A percentile compares a stretch with the other conserved stretches of the same genome.
phyloP scores from a whole-genome alignment of 2,113 vertebrate genomes.

The Grallaria varia region DNA sequence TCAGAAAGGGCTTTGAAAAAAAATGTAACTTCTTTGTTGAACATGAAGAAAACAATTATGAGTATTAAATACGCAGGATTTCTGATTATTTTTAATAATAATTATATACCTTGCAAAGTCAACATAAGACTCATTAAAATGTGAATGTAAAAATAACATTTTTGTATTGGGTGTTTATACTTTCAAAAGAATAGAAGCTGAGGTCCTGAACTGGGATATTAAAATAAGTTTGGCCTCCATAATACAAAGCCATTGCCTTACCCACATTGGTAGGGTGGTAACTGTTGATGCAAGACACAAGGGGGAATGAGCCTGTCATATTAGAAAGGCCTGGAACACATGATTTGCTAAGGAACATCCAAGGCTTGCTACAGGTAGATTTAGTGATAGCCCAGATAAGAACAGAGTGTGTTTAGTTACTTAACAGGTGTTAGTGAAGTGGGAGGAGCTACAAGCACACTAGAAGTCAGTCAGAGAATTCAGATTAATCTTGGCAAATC shows the following conservation, averaged over 20 bases:
- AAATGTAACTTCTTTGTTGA: neutral
- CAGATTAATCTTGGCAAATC: neutral
- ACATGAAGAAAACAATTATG: slow-evolving; percentile 20
- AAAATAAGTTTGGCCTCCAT: neutral
- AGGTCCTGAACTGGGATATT: neutral
- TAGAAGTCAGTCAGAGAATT: neutral
- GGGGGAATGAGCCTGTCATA: neutral
- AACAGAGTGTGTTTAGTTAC: neutral
- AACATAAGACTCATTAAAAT: slow-evolving; percentile 58
- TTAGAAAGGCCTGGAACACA: neutral
- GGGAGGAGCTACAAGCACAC: neutral
- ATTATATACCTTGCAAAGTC: slow-evolving; percentile 45
- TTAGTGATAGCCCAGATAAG: neutral
- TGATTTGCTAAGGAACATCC: neutral
- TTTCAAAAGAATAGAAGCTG: neutral
- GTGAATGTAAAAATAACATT: slow-evolving; percentile 61
- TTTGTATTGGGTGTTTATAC: slow-evolving; percentile 45
- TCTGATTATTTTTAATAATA: slow-evolving; percentile 20
- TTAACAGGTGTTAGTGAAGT: neutral
- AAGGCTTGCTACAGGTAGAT: neutral
- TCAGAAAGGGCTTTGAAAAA: neutral
- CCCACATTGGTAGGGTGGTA: neutral
- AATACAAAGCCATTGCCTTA: neutral
- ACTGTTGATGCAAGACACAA: neutral
- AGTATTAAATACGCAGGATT: slow-evolving; percentile 29